A percentile compares a stretch with the other conserved stretches of the same genome.
These are phyloP conservation scores for Raja brachyura DNA, from an alignment of 2,113 vertebrate species.

Conservation along the genomic window DNA sequence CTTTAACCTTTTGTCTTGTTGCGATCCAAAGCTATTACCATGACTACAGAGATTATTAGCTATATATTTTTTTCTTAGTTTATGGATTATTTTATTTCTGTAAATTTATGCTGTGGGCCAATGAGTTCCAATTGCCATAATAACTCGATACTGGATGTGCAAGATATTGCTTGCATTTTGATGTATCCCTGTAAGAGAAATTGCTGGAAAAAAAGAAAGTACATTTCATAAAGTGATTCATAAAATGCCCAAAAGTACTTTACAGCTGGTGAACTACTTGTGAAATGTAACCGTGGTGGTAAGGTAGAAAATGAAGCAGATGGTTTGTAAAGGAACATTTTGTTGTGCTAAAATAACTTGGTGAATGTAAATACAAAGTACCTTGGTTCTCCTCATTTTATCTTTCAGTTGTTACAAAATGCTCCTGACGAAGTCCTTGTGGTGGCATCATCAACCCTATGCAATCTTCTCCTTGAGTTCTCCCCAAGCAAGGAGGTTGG, in stretches of 20 bases:
- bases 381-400: slow-evolving; percentile 40
- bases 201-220: background rate
- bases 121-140: background rate
- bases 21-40: background rate
- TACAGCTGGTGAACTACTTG: background rate
- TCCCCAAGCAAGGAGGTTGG: slow-evolving; percentile 98
- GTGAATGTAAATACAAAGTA: background rate
- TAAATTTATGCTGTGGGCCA: background rate
- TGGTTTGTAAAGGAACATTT: background rate
- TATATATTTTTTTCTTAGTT: background rate
- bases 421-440: slow-evolving; percentile 94
- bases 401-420: slow-evolving; percentile 83
- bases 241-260: background rate
- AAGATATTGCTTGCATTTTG: background rate
- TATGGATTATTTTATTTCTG: background rate
- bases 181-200: background rate
- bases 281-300: background rate
- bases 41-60: slow-evolving; percentile 4
- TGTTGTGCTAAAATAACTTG: slow-evolving; percentile 3
- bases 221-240: background rate
- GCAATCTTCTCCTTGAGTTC: slow-evolving; percentile 96
- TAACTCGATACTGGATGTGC: background rate
- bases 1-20: background rate
- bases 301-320: background rate
- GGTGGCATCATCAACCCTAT: slow-evolving; percentile 96